These are phyloP conservation scores for Pseudopipra pipra DNA, from an alignment of 2,113 vertebrate genomes.

Conservation along the genomic window DNA sequence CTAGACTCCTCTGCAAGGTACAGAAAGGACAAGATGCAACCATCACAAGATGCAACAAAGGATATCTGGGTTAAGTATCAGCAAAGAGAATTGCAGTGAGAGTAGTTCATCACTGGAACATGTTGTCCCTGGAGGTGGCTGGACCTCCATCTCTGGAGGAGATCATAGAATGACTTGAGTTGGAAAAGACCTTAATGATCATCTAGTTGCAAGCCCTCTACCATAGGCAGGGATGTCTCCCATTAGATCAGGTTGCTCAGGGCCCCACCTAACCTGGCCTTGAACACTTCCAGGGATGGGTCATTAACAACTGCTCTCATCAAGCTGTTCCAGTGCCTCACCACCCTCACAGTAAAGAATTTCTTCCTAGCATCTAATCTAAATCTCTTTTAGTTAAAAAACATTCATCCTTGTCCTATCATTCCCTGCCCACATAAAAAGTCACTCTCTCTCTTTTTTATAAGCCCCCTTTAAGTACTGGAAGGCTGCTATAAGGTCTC, in stretches of 20 bases:
- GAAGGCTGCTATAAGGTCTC: not conserved
- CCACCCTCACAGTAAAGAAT: not conserved
- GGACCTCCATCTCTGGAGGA: not conserved
- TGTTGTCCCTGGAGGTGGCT: not conserved
- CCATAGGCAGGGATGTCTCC: not conserved
- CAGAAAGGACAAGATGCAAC: not conserved
- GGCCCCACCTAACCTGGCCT: not conserved
- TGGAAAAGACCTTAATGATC: not conserved
- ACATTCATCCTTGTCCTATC: not conserved
- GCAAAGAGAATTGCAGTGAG: not conserved
- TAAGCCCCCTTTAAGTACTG: not conserved
- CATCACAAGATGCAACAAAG: not conserved
- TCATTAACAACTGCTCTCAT: not conserved
- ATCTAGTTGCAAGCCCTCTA: not conserved
- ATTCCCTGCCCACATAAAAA: not conserved
- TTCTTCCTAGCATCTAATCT: not conserved
- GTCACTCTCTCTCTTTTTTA: not conserved
- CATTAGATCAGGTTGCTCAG: not conserved
- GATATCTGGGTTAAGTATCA: not conserved
- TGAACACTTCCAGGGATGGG: not conserved
- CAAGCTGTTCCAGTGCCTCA: not conserved
- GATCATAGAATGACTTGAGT: not conserved
- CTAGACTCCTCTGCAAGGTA: not conserved
- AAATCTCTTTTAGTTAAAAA: not conserved
- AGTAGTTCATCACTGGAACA: not conserved